phyloP scores from a whole-genome alignment of 2,888 invertebrate species.

The Agriopis aurantiaria region DNA sequence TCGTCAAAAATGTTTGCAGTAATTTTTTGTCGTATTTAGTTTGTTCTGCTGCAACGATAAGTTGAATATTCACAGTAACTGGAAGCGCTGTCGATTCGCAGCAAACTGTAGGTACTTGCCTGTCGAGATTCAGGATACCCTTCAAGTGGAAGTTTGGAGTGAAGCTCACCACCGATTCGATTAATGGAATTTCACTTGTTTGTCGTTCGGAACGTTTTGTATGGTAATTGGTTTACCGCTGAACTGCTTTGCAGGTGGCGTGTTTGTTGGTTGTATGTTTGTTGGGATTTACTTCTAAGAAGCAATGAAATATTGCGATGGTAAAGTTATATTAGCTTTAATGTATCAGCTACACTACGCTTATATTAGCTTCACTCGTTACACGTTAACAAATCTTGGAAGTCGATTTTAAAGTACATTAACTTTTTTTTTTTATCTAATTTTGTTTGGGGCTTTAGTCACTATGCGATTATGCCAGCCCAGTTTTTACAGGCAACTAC shows the following conservation, averaged over 20 bases:
- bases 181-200: conserved; percentile 52
- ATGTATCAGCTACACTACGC: too few relatives aligned
- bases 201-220: conserved; percentile 39
- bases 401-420: too few relatives aligned
- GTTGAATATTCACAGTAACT: conserved; percentile 60
- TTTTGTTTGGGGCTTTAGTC: too few relatives aligned
- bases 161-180: conserved; percentile 51
- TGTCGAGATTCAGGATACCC: conserved; percentile 51
- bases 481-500: too few relatives aligned
- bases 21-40: conserved; percentile 32
- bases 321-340: too few relatives aligned
- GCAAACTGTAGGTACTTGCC: conserved; percentile 49
- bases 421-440: too few relatives aligned
- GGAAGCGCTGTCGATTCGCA: conserved; percentile 48
- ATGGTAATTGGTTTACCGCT: conserved; percentile 45
- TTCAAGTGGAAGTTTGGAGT: conserved; percentile 51
- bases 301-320: too few relatives aligned
- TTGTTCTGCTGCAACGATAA: conserved; percentile 43
- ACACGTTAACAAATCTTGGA: too few relatives aligned
- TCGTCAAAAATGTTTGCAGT: conserved; percentile 10
- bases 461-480: too few relatives aligned
- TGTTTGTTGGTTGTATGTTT: too few relatives aligned
- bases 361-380: too few relatives aligned
- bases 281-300: too few relatives aligned
- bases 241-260: conserved; percentile 14